Evolutionary conservation across 1,140 invertebrate species (phyloP).

Genomic region (Pemphigus obesinymphae): DNA sequence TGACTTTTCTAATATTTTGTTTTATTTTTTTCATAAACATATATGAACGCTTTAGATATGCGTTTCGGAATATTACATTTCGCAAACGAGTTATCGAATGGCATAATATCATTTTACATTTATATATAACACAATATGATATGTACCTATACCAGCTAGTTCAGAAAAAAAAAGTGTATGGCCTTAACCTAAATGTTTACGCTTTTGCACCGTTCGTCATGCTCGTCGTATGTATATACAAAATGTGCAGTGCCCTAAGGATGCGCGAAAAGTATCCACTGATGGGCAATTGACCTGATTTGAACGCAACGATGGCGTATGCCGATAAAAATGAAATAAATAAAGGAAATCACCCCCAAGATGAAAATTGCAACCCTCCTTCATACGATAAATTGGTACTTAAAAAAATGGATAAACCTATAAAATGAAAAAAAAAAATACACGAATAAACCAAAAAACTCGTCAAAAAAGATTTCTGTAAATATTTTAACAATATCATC

Average conservation of each 20-base stretch:
- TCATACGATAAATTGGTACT: neutral
- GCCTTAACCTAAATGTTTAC: neutral
- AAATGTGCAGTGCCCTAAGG: neutral
- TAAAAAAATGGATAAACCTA: neutral
- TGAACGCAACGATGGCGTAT: neutral
- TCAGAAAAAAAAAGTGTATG: neutral
- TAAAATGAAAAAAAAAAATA: neutral
- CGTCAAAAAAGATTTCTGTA: neutral
- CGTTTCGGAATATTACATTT: too few species aligned
- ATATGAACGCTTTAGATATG: too few species aligned
- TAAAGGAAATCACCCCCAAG: conserved; percentile 36
- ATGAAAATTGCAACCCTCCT: neutral
- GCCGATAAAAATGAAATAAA: conserved; percentile 23
- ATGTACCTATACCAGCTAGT: too few species aligned
- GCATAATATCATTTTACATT: too few species aligned
- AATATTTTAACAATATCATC: neutral
- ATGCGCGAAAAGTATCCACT: conserved; percentile 15
- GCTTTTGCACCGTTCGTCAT: neutral
- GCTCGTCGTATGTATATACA: neutral
- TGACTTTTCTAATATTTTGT: too few species aligned
- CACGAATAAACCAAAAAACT: neutral
- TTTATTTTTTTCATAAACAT: too few species aligned
- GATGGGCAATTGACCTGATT: conserved; percentile 37
- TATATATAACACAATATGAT: too few species aligned
- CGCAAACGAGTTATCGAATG: too few species aligned